These are phyloP conservation scores for Coenonympha glycerion DNA, from an alignment of 2,888 invertebrate genomes.

Conservation along the genomic window DNA sequence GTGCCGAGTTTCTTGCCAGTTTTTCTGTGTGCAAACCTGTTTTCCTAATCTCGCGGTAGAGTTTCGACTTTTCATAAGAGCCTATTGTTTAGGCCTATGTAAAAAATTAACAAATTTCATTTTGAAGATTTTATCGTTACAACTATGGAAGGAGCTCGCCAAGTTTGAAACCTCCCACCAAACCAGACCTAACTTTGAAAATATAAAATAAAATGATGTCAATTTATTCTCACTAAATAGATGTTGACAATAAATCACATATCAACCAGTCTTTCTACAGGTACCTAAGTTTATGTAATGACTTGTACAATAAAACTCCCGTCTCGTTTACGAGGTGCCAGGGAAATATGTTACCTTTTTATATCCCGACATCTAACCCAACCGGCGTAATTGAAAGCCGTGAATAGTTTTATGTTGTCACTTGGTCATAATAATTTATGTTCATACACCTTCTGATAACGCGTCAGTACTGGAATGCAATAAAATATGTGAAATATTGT, in stretches of 20 bases:
- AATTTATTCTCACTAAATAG: neutral
- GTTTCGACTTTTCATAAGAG: too few species aligned
- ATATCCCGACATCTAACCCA: constrained; percentile 12
- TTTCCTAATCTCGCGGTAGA: too few species aligned
- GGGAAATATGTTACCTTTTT: constrained; percentile 21
- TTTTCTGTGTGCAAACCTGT: too few species aligned
- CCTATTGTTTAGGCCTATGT: too few species aligned
- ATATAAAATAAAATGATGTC: neutral
- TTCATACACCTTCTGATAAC: neutral
- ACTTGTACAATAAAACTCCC: constrained; percentile 19
- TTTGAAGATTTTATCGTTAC: too few species aligned
- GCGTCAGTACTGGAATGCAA: neutral
- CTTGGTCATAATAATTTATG: constrained; percentile 17
- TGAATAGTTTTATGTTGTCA: constrained; percentile 21
- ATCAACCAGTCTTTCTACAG: constrained; percentile 8
- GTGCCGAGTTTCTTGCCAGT: too few species aligned
- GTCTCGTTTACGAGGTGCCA: constrained; percentile 23
- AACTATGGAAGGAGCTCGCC: too few species aligned
- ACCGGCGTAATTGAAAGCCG: constrained; percentile 21
- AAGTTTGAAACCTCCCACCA: too few species aligned
- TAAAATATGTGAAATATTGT: neutral
- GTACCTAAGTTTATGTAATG: constrained; percentile 19
- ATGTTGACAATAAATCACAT: neutral
- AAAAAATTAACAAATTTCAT: too few species aligned
- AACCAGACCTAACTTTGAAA: too few species aligned